Evolutionary conservation across 2,113 vertebrate species (phyloP), one percentile per base, ranked within the genome.

Genomic region (Myotis yumanensis): DNA sequence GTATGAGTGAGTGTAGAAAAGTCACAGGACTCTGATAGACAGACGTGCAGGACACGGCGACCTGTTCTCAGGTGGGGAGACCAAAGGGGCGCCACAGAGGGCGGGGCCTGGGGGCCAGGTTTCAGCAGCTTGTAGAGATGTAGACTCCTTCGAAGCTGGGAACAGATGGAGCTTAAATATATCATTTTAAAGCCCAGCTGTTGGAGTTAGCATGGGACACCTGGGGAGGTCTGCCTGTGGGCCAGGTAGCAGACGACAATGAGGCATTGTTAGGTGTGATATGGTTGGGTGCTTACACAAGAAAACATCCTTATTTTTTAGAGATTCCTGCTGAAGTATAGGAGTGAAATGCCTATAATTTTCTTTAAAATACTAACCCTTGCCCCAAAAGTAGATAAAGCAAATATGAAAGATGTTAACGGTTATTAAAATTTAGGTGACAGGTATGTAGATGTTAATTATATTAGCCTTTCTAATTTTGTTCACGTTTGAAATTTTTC

Each of bases 401-500:
- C 62, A 75, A 77, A 14, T 23, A 64, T 23, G n/a, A 68, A 89
- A 82, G 75, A 82, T 18, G 37, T 80, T 43, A 54, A 28, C 1
- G 0, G 40, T 59, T 51, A 11, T 64, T 75, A n/a, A 35, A 40
- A 86, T 43, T 18, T 9, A 23, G 71, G 37, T 28, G 48, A 7
- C 57, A 35, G 77, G 48, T 83, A 3, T 20, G 4, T 5, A 23
- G 37, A n/a, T 68, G 46, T 40, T 75, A 73, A 9, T 71, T 51
- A 4, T 37, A 51, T 75, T 43, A n/a, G 79, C 83, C 88, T 59
- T 76, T 64, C 59, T 62, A 18, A 76, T 87, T 76, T 72, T 9
- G 52, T 72, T 9, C 59, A 68, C 51, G 30, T 68, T 86, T 83
- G 54, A 77, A n/a, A 30, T 64, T 72, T 85, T 91, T 85, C 66